Percentiles rank a stretch among this genome's conserved stretches.
phyloP scores from a whole-genome alignment of 2,797 vertebrate genomes.

The Chiroxiphia lanceolata region DNA sequence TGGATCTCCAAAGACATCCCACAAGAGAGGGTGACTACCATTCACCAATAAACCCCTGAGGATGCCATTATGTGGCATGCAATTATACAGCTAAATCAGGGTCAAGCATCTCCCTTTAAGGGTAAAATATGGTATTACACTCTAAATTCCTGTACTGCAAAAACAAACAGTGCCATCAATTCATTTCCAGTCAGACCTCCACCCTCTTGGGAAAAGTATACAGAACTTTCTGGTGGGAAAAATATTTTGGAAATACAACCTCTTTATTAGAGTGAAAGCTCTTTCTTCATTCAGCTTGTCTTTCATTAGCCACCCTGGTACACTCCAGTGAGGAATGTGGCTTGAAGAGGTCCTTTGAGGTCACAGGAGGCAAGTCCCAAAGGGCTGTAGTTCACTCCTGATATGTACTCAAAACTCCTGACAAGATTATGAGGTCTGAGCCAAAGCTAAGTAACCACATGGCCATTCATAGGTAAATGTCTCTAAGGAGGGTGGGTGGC shows the following conservation, averaged over 20 bases:
- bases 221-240: slow-evolving; percentile 71
- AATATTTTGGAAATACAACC: slow-evolving; percentile 42
- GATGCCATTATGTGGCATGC: slow-evolving; percentile 1
- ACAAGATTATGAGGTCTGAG: not conserved
- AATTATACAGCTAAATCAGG: slow-evolving; percentile 1
- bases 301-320: slow-evolving; percentile 24
- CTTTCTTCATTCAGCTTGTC: slow-evolving; percentile 33
- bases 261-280: slow-evolving; percentile 26
- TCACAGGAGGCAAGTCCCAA: not conserved
- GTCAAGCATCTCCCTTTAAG: slow-evolving; percentile 27
- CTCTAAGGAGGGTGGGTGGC: not conserved
- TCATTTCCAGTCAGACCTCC: slow-evolving; percentile 58
- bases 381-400: not conserved
- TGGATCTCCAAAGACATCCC: slow-evolving; percentile 33
- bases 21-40: not conserved
- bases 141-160: slow-evolving; percentile 62
- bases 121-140: slow-evolving; percentile 42
- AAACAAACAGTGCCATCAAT: slow-evolving; percentile 67
- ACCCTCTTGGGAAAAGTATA: slow-evolving; percentile 44
- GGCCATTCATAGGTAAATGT: not conserved
- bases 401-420: not conserved
- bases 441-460: not conserved
- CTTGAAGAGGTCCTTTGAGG: not conserved
- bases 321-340: slow-evolving; percentile 16
- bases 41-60: not conserved